These are phyloP conservation scores for Alcedo atthis DNA, from an alignment of 2,797 vertebrate species.

Conservation along the genomic window DNA sequence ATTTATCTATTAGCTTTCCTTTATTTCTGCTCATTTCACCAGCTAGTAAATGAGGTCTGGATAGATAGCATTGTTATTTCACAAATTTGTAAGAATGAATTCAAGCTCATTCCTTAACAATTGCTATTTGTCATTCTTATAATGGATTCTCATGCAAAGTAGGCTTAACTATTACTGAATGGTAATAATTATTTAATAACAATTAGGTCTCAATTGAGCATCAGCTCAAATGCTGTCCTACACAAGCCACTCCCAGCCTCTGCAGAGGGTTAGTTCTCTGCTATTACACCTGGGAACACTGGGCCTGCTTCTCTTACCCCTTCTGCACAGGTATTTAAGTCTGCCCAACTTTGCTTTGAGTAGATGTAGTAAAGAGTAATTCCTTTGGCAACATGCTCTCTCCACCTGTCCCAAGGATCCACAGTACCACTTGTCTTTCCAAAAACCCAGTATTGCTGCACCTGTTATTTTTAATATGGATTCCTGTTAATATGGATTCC, in stretches of 20 bases:
- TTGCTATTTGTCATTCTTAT: slow-evolving; percentile 22
- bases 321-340: not conserved
- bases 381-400: not conserved
- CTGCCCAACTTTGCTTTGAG: not conserved
- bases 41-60: slow-evolving; percentile 45
- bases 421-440: not conserved
- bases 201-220: slow-evolving; percentile 5
- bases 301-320: not conserved
- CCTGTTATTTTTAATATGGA: not conserved
- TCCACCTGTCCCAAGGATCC: not conserved
- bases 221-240: not conserved
- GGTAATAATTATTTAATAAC: slow-evolving; percentile 46
- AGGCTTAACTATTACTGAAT: slow-evolving; percentile 11
- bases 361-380: not conserved
- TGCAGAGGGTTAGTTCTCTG: not conserved
- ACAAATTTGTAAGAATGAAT: slow-evolving; percentile 34
- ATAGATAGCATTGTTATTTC: slow-evolving; percentile 51
- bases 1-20: slow-evolving; percentile 35
- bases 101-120: slow-evolving; percentile 36
- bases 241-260: not conserved
- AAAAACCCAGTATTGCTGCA: not conserved
- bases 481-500: not conserved
- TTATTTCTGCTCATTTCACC: slow-evolving; percentile 46
- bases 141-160: slow-evolving; percentile 48
- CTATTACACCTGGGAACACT: not conserved